Conservation (phyloP, 1,140 invertebrate genomes). For the Drosophila malerkotliana region DNA sequence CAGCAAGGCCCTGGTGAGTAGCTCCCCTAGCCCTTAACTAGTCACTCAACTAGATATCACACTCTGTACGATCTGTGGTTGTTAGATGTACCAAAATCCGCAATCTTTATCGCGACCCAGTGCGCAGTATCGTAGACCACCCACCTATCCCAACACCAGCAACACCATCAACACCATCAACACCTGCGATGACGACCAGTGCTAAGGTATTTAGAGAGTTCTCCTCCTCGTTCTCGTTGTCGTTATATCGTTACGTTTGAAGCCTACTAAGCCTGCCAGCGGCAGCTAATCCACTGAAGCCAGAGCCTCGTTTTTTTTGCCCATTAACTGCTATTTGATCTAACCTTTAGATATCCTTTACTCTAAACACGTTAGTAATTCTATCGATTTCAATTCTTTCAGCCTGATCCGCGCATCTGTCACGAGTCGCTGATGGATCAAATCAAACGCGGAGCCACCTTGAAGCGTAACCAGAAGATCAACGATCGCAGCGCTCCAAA, state of each 20-base stretch:
- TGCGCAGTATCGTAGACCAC: constrained; percentile 78
- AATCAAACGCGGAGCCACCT: constrained; percentile 92
- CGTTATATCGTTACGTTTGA: constrained; percentile 36
- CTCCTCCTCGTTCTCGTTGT: constrained; percentile 15
- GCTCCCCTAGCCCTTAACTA: neutral
- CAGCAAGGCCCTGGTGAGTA: constrained; percentile 87
- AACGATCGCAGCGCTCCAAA: constrained; percentile 88
- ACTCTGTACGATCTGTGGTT: constrained; percentile 28
- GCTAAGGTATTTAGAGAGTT: constrained; percentile 72
- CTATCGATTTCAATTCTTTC: constrained; percentile 50
- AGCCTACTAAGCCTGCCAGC: constrained; percentile 37
- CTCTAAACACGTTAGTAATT: neutral
- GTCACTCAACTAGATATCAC: constrained; percentile 13
- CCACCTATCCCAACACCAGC: constrained; percentile 61
- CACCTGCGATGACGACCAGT: constrained; percentile 68
- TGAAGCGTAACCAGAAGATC: constrained; percentile 87
- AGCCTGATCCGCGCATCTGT: constrained; percentile 89
- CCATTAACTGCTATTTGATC: constrained; percentile 47
- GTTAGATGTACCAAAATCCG: constrained; percentile 81
- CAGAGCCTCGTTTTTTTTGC: constrained; percentile 18
- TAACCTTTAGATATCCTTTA: neutral
- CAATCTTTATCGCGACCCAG: constrained; percentile 79
- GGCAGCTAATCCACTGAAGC: constrained; percentile 48
- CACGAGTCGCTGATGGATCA: constrained; percentile 94
- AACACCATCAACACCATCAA: constrained; percentile 2